Base-by-base conservation (phyloP, 2,888 invertebrate genomes). In the Pimpla rufipes region DNA sequence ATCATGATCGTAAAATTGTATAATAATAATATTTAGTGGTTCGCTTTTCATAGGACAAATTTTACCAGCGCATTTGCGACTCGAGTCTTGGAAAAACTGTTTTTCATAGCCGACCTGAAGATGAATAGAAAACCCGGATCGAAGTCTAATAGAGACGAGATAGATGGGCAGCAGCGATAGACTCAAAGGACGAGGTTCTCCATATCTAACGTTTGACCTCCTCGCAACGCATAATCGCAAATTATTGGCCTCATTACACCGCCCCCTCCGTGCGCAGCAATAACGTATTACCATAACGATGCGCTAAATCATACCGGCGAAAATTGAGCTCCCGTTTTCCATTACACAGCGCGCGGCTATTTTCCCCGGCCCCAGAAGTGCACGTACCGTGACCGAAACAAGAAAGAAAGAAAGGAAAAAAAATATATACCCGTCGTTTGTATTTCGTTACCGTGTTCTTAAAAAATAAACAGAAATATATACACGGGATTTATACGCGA, bases 211-310 rank as follows among this genome's bases (percentile, higher is more conserved):
- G 40, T 76, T 71, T 47, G 13, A 37, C 62, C 52, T 70, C n/a
- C 78, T 70, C 50, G 59, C 57, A 23, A 45, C 76, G 57, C 64
- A 84, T 83, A 85, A 85, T 81, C 87, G 85, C 87, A 87, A 89
- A 88, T 89, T 85, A 87, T 84, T 82, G 78, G 80, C 81, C 81
- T 84, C 84, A 86, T 86, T 85, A 83, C 79, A 67, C 79, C n/a
- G n/a, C n/a, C n/a, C 70, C 74, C 71, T 84, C 77, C 80, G 84
- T 86, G 84, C 81, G 83, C 81, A 67, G 80, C 85, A 84, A 84
- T 85, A 86, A 84, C 80, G 83, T 87, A 90, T 89, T 90, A 88
- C 86, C 90, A 89, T 90, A 89, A 88, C 87, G 84, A 86, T 81
- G 71, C 80, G 84, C 84, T 90, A 88, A 88, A 87, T 89, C 87